These are phyloP conservation scores for Scaptodrosophila lebanonensis DNA, from an alignment of 1,140 invertebrate species.

Conservation along the genomic window DNA sequence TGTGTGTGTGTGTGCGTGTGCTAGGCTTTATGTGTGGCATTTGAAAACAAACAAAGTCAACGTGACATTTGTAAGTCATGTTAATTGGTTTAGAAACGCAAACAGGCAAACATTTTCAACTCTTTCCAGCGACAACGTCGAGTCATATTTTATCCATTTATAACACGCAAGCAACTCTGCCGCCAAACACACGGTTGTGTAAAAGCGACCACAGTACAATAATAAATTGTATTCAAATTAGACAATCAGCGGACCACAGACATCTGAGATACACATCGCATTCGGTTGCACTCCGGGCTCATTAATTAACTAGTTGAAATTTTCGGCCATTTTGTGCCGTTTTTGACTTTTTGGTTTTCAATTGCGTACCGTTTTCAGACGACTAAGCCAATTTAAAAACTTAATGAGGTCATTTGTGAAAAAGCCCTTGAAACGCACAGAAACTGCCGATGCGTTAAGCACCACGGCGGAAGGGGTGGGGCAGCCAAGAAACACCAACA, in stretches of 20 bases:
- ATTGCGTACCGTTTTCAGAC: not conserved
- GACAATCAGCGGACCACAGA: slow-evolving; percentile 3
- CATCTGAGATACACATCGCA: not conserved
- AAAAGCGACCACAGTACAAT: too few species aligned
- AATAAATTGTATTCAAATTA: slow-evolving; percentile 42
- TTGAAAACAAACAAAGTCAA: slow-evolving; percentile 21
- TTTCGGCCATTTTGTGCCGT: slow-evolving; percentile 49
- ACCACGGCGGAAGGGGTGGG: slow-evolving; percentile 11
- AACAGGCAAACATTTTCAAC: slow-evolving; percentile 20
- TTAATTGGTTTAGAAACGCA: slow-evolving; percentile 63
- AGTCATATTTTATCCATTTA: slow-evolving; percentile 44
- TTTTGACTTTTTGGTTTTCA: not conserved
- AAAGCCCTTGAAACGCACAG: slow-evolving; percentile 35
- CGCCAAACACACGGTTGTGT: not conserved
- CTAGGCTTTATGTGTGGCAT: slow-evolving; percentile 16
- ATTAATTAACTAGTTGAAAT: slow-evolving; percentile 58
- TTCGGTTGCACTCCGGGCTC: slow-evolving; percentile 1
- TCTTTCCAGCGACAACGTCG: slow-evolving; percentile 30
- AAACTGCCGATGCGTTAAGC: slow-evolving; percentile 69
- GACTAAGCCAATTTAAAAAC: not conserved
- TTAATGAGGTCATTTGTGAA: slow-evolving; percentile 56
- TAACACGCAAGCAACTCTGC: slow-evolving; percentile 16
- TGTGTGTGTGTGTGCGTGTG: not conserved
- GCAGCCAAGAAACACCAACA: slow-evolving; percentile 13
- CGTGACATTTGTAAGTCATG: slow-evolving; percentile 54